Conservation (phyloP, 2,797 vertebrate genomes). For the Cirrhinus mrigala region DNA sequence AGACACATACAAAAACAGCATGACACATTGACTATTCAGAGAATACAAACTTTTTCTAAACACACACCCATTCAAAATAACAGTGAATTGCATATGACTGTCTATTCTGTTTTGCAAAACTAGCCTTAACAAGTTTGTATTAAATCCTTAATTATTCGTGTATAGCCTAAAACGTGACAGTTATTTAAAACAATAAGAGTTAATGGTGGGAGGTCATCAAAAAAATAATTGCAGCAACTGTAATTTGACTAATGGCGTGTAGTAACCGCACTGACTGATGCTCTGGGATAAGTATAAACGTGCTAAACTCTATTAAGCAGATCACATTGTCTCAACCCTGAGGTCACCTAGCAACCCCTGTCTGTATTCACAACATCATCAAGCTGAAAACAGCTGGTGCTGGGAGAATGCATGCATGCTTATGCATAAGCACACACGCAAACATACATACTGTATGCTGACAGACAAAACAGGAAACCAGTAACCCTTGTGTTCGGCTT, state of each 20-base stretch:
- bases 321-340: conserved; percentile 59
- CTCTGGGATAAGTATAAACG: conserved; percentile 64
- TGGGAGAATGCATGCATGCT: conserved; percentile 35
- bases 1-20: background rate
- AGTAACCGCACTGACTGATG: background rate
- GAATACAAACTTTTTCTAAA: background rate
- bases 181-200: background rate
- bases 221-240: background rate
- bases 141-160: background rate
- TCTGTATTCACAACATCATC: conserved; percentile 76
- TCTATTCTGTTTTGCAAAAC: background rate
- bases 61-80: background rate
- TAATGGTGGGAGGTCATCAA: background rate
- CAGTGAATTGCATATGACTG: background rate
- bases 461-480: conserved; percentile 38
- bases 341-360: conserved; percentile 70
- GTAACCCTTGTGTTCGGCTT: conserved; percentile 1
- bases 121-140: background rate
- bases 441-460: conserved; percentile 3
- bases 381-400: conserved; percentile 63
- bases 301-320: conserved; percentile 67
- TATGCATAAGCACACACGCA: conserved; percentile 43
- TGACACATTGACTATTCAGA: background rate
- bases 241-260: conserved; percentile 36
- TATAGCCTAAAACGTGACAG: background rate